Evolutionary conservation across 2,888 invertebrate genomes (phyloP).

Genomic region (Cactoblastis cactorum): DNA sequence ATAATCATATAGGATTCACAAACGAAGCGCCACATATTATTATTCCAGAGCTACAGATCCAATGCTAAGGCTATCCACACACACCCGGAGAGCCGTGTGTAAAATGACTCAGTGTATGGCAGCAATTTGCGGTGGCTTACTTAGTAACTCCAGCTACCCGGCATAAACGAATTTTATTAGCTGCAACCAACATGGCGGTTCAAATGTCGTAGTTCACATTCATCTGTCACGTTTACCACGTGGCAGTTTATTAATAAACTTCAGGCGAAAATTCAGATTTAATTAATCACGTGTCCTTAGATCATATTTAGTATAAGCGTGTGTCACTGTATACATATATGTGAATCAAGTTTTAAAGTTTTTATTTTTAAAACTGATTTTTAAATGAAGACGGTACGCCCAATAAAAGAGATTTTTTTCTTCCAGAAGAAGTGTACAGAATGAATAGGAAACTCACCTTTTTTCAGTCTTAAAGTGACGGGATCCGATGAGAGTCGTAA

Average conservation of each 20-base stretch:
- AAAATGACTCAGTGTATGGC: slow-evolving; percentile 53
- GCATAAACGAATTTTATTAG: slow-evolving; percentile 59
- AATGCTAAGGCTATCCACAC: slow-evolving; percentile 42
- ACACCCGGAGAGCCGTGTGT: slow-evolving; percentile 53
- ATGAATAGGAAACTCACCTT: slow-evolving; percentile 85
- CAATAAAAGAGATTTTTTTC: no score
- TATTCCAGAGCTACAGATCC: no score
- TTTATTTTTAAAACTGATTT: no score
- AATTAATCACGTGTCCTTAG: no score
- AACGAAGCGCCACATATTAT: no score
- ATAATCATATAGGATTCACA: no score
- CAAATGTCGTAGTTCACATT: slow-evolving; percentile 42
- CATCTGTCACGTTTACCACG: slow-evolving; percentile 13
- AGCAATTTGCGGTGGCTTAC: slow-evolving; percentile 56
- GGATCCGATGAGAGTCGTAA: slow-evolving; percentile 94
- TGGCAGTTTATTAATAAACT: background rate
- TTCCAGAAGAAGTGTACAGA: no score
- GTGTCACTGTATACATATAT: no score
- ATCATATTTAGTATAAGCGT: no score
- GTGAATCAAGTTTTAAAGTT: no score
- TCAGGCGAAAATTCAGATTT: background rate
- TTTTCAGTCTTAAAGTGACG: slow-evolving; percentile 92
- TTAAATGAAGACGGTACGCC: no score
- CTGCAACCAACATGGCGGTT: slow-evolving; percentile 38
- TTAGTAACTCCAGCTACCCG: slow-evolving; percentile 53